phyloP scores from a whole-genome alignment of 2,113 vertebrate species.

The Chlorocebus sabaeus region DNA sequence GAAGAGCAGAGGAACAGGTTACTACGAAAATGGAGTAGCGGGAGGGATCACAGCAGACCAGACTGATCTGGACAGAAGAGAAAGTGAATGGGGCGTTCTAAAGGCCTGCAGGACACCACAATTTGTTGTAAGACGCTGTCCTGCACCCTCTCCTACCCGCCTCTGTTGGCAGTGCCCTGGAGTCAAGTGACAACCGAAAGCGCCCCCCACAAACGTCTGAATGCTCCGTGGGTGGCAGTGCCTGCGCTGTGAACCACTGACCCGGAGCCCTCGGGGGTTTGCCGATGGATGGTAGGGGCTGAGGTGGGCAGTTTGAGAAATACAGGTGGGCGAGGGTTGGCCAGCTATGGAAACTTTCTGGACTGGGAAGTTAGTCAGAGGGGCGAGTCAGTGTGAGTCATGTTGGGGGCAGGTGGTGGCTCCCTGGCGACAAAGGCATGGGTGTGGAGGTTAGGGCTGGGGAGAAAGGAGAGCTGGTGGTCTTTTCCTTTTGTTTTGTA shows the following conservation, averaged over 20 bases:
- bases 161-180: background rate
- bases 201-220: accelerated
- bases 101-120: background rate
- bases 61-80: background rate
- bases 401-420: background rate
- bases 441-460: no score
- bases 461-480: background rate
- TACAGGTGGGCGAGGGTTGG: background rate
- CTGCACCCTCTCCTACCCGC: background rate
- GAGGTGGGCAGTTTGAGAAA: background rate
- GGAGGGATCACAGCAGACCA: background rate
- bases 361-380: background rate
- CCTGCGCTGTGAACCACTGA: accelerated
- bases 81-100: accelerated
- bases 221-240: background rate
- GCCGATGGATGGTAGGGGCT: background rate
- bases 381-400: background rate
- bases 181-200: background rate
- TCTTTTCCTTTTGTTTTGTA: background rate
- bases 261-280: background rate
- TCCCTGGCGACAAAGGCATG: background rate
- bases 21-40: background rate
- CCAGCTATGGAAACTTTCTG: background rate
- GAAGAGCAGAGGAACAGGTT: background rate
- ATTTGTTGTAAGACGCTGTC: accelerated